Conservation (phyloP, 1,140 invertebrate species). For the Listronotus bonariensis region DNA sequence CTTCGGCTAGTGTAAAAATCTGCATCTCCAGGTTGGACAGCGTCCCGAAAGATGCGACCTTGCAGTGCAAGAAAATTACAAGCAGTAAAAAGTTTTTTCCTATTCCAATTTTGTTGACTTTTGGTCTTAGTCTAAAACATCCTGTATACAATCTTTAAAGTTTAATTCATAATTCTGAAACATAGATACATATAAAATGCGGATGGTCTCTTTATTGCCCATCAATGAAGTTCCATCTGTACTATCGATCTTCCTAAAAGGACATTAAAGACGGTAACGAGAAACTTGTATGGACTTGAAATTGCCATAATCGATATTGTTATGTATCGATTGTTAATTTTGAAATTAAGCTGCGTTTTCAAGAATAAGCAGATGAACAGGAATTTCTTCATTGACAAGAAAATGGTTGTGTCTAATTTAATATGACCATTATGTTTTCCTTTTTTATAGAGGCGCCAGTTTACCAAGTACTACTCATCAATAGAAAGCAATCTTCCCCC, state of each 20-base stretch:
- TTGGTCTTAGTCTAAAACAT: too few species aligned
- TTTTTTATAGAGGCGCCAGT: constrained; percentile 15
- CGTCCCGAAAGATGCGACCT: too few species aligned
- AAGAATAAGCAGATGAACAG: constrained; percentile 12
- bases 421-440: constrained; percentile 6
- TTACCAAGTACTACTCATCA: background rate
- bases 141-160: too few species aligned
- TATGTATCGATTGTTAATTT: constrained; percentile 27
- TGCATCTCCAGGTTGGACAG: too few species aligned
- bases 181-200: too few species aligned
- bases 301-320: constrained; percentile 24
- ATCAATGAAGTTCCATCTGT: constrained; percentile 24
- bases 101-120: too few species aligned
- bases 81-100: too few species aligned
- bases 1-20: too few species aligned
- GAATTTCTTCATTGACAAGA: constrained; percentile 7
- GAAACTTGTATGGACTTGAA: constrained; percentile 9
- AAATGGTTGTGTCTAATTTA: background rate
- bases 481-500: too few species aligned
- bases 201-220: constrained; percentile 9
- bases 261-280: constrained; percentile 2
- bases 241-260: constrained; percentile 19
- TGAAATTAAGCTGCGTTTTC: constrained; percentile 20
- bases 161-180: constrained; percentile 24
- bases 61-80: too few species aligned